Percentiles rank a stretch among this genome's conserved stretches.
Conservation (phyloP, 2,113 vertebrate species). For the Leuciscus idus region DNA sequence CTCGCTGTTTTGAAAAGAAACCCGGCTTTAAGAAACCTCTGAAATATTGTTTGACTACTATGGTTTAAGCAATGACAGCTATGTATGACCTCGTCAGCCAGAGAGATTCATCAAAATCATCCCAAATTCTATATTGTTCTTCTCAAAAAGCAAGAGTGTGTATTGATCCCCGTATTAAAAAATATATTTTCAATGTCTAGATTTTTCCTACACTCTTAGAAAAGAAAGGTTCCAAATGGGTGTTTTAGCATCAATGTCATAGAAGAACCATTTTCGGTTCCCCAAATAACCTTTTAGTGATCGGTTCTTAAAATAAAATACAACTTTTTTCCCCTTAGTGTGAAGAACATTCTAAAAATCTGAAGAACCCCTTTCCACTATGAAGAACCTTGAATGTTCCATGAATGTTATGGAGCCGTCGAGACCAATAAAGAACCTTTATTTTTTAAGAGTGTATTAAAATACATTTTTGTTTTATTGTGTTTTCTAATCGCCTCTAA, state of each 20-base stretch:
- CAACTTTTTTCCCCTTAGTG: too few species aligned
- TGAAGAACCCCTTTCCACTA: too few species aligned
- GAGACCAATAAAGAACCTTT: too few species aligned
- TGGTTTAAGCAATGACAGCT: constrained; percentile 55
- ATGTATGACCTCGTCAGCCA: constrained; percentile 57
- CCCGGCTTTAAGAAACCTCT: constrained; percentile 19
- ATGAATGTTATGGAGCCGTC: too few species aligned
- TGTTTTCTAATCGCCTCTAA: not conserved
- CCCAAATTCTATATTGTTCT: constrained; percentile 44
- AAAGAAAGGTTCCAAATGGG: too few species aligned
- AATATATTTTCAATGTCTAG: not conserved
- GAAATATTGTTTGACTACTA: constrained; percentile 60
- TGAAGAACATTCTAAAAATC: too few species aligned
- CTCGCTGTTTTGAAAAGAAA: constrained; percentile 1
- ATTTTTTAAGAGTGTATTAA: not conserved
- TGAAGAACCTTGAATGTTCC: too few species aligned
- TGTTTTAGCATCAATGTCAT: too few species aligned
- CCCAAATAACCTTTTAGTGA: too few species aligned
- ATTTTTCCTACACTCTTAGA: not conserved
- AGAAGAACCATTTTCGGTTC: too few species aligned
- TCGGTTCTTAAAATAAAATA: too few species aligned
- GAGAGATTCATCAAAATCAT: constrained; percentile 63
- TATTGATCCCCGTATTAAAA: not conserved
- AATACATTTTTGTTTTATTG: not conserved
- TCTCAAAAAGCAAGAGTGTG: not conserved